Evolutionary conservation across 2,888 invertebrate species (phyloP).

Genomic region (Baccha elongata): DNA sequence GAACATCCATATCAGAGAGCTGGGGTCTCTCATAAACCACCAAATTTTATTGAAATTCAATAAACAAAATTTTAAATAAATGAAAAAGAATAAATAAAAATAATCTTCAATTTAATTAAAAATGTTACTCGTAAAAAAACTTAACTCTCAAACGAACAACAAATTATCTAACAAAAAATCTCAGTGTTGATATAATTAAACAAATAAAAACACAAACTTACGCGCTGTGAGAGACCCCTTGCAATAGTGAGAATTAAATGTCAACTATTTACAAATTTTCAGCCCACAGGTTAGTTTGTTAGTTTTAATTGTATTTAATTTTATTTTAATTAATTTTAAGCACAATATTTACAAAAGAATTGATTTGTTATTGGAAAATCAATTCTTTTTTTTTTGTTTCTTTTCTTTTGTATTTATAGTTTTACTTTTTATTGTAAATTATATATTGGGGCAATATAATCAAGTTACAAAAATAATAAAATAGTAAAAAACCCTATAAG

Average conservation of each 20-base stretch:
- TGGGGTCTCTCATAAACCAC: constrained; percentile 87
- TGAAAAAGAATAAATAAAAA: constrained; percentile 44
- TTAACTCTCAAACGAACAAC: constrained; percentile 50
- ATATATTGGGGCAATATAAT: constrained; percentile 30
- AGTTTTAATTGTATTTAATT: constrained; percentile 46
- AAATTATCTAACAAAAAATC: constrained; percentile 47
- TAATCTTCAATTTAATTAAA: constrained; percentile 11
- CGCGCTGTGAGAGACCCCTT: constrained; percentile 75
- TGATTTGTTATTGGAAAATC: constrained; percentile 43
- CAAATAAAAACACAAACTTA: constrained; percentile 30
- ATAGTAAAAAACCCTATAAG: constrained; percentile 15
- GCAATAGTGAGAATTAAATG: constrained; percentile 68
- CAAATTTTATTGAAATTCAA: constrained; percentile 80
- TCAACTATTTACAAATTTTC: constrained; percentile 76
- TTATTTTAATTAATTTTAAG: constrained; percentile 45
- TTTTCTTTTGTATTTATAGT: constrained; percentile 61
- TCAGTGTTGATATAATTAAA: constrained; percentile 58
- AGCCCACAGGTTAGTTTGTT: constrained; percentile 81
- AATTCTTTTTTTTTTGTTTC: constrained; percentile 25
- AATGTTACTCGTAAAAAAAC: constrained; percentile 28
- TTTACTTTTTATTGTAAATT: constrained; percentile 63
- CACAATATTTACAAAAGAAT: constrained; percentile 44
- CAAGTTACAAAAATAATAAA: not conserved
- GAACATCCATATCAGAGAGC: constrained; percentile 99
- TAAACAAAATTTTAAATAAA: constrained; percentile 64